phyloP scores from a whole-genome alignment of 2,888 invertebrate species.

The Cabera pusaria region DNA sequence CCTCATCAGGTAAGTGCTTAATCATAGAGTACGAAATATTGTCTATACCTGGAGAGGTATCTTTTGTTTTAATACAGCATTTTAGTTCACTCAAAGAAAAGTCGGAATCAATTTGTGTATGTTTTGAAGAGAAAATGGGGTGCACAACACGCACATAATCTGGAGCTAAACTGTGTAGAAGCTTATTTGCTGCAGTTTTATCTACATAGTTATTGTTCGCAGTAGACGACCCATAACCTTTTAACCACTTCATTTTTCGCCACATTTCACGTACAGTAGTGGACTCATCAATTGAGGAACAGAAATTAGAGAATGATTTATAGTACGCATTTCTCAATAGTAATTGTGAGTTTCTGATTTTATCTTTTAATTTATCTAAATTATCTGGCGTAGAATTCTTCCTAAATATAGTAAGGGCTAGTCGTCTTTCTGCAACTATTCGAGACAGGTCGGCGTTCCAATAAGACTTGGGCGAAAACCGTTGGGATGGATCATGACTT shows the following conservation, averaged over 20 bases:
- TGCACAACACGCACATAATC: neutral
- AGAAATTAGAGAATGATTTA: slow-evolving; percentile 19
- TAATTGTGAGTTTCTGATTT: slow-evolving; percentile 10
- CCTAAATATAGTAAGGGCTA: slow-evolving; percentile 26
- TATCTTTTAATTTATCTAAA: slow-evolving; percentile 15
- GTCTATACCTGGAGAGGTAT: slow-evolving; percentile 26
- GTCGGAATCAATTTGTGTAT: neutral
- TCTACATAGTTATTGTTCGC: neutral
- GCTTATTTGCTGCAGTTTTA: neutral
- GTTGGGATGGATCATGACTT: neutral
- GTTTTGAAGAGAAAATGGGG: neutral
- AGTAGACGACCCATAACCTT: neutral
- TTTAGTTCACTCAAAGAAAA: slow-evolving; percentile 1
- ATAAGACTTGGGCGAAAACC: slow-evolving; percentile 32
- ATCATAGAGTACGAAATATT: slow-evolving; percentile 27
- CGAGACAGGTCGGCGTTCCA: slow-evolving; percentile 29
- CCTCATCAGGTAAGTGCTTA: slow-evolving; percentile 13
- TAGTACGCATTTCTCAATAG: slow-evolving; percentile 21
- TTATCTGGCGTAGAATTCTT: slow-evolving; percentile 31
- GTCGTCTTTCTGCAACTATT: slow-evolving; percentile 29
- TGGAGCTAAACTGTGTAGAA: slow-evolving; percentile 1
- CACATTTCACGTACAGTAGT: neutral
- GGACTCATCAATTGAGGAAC: slow-evolving; percentile 11
- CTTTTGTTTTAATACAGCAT: slow-evolving; percentile 9
- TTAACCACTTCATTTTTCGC: slow-evolving; percentile 4